Percentiles rank a stretch among this genome's conserved stretches.
Conservation (phyloP, 1,140 invertebrate species). For the Drosophila tristis region DNA sequence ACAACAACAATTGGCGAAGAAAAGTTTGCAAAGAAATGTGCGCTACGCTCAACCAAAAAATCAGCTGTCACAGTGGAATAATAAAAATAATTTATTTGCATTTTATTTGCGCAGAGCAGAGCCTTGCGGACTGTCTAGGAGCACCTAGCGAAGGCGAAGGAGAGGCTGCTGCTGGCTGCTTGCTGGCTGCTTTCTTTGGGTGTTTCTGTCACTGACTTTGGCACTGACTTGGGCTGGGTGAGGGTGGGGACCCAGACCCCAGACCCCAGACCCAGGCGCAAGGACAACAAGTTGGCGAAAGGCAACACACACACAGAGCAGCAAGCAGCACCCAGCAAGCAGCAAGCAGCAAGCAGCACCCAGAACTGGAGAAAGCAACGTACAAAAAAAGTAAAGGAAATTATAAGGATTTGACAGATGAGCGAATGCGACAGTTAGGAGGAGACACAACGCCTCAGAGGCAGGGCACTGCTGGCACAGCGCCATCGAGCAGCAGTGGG, state of each 20-base stretch:
- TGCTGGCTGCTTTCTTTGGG: no score
- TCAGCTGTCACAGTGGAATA: slow-evolving; percentile 73
- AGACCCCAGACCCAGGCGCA: slow-evolving; percentile 31
- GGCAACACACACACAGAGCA: neutral
- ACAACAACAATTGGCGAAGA: slow-evolving; percentile 33
- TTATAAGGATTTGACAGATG: slow-evolving; percentile 79
- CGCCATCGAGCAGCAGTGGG: neutral
- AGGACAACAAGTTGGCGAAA: slow-evolving; percentile 68
- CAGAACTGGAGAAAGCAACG: slow-evolving; percentile 8
- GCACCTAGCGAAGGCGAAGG: no score
- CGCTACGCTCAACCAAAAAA: slow-evolving; percentile 29
- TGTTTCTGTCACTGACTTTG: slow-evolving; percentile 7
- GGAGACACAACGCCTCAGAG: slow-evolving; percentile 3
- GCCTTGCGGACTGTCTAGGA: slow-evolving; percentile 27
- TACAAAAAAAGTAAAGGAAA: slow-evolving; percentile 46
- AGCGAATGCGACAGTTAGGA: slow-evolving; percentile 39
- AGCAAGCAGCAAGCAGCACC: neutral
- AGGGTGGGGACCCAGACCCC: no score
- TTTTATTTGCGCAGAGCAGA: slow-evolving; percentile 56
- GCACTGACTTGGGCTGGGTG: neutral
- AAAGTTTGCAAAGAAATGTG: slow-evolving; percentile 43
- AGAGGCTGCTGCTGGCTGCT: no score
- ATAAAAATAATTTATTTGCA: slow-evolving; percentile 81
- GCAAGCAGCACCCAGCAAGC: neutral
- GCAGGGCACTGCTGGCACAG: slow-evolving; percentile 19